Evolutionary conservation across 2,888 invertebrate species (phyloP), one percentile per base, ranked within the genome.

Genomic region (Norana najaformis): DNA sequence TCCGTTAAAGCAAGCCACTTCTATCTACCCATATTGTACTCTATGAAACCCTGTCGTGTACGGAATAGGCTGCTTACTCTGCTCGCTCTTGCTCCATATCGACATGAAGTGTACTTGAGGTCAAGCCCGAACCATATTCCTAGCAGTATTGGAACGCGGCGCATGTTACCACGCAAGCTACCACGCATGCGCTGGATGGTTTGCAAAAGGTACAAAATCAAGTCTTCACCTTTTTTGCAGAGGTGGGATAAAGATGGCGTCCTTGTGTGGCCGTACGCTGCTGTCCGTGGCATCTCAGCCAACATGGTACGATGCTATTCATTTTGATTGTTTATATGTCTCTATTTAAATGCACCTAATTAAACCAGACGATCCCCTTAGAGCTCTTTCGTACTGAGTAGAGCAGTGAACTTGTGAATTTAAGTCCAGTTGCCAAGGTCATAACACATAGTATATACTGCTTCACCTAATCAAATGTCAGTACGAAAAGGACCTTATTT

Each of bases 161-260:
- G 69, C n/a, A 18, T 41, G 69, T 69, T 69, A n/a, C 69, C 69
- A 69, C 5, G 30, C 30, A 69, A 8, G n/a, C 13, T n/a, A 69
- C 30, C 8, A n/a, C 69, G 69, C 69, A 69, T 69, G 69, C 69
- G 69, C 69, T 69, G 69, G 69, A 69, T n/a, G 69, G 69, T 69
- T 8, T 69, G 30, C 30, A n/a, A n/a, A 69, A 69, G n/a, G n/a
- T 69, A 69, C 69, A 69, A 13, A 69, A 69, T 69, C 11, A 69
- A 69, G 69, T 69, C 69, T 69, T 69, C 69, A 69, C 69, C 69
- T n/a, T 16, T n/a, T 69, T 69, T 69, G 69, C 69, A 69, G 69
- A 69, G 69, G 69, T 69, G 69, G 69, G 85, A 36, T 85, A 88
- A 90, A 37, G 83, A 82, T 83, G 39, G 39, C 88, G 88, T 88